Evolutionary conservation across 2,888 invertebrate species (phyloP), one percentile per base, ranked within the genome.

Genomic region (Lasioglossum oenotherae): DNA sequence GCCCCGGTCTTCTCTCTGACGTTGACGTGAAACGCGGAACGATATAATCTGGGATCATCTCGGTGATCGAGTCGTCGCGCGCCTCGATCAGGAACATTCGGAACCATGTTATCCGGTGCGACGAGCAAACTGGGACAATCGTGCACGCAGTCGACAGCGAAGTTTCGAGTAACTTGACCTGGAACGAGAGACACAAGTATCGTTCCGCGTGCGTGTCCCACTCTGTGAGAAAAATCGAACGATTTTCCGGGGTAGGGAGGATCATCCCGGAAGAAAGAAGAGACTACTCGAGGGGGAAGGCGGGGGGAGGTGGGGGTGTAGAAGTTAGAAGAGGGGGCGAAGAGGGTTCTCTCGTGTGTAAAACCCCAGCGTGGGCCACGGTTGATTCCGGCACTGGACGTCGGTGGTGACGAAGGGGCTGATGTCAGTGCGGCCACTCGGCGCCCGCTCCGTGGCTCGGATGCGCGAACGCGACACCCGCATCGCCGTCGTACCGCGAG

Each of bases 401-500:
- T 82, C 84, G 84, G 85, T 85, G 87, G 89, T 88, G 86, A 88
- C 85, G 89, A 89, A 74, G 88, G 88, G 88, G 91, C 91, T 85
- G 90, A 88, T 88, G 91, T 86, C 85, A 86, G 91, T 89, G 88
- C 86, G 86, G 87, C 88, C 87, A 88, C 88, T 88, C 89, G 85
- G 87, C 88, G 87, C 87, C 84, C 90, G 93, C 88, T 92, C 92
- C 89, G 92, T 91, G 89, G 89, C 90, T 92, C 92, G 93, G 92
- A 93, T 93, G 93, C 94, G 93, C 93, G 92, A 92, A 92, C 87
- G 86, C 91, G 89, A 89, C 78, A 87, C 80, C 88, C 88, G 89
- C 88, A 87, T 89, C 84, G 84, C 79, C 86, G 84, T 91, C 86
- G 87, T 81, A 85, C 81, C 90, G 88, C 81, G 86, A 85, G 87